A percentile compares a stretch with the other conserved stretches of the same genome.
These are phyloP conservation scores for Caradrina kadenii DNA, from an alignment of 2,888 invertebrate genomes.

Conservation along the genomic window DNA sequence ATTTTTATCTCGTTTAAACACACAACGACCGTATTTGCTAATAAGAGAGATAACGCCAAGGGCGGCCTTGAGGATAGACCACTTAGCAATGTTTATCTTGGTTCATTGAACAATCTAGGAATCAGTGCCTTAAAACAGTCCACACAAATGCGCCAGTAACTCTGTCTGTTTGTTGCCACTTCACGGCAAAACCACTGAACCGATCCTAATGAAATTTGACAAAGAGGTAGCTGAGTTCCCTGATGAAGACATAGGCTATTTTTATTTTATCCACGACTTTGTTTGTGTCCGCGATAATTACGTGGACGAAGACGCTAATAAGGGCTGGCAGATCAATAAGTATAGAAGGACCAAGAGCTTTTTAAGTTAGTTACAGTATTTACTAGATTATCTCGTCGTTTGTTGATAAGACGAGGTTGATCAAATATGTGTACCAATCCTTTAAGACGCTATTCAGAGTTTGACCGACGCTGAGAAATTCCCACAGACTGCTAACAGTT, in stretches of 20 bases:
- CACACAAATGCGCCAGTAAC: neutral
- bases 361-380: no score
- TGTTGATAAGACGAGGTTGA: neutral
- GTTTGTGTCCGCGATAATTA: neutral
- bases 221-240: neutral
- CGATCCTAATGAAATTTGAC: neutral
- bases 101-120: slow-evolving; percentile 18
- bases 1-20: slow-evolving; percentile 11
- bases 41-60: slow-evolving; percentile 24
- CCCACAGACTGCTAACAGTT: neutral
- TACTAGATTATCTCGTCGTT: neutral
- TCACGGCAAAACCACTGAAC: neutral
- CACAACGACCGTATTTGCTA: slow-evolving; percentile 12
- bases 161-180: neutral
- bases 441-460: neutral
- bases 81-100: slow-evolving; percentile 30
- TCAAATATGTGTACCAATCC: neutral
- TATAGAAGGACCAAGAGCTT: neutral
- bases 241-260: no score
- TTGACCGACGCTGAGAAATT: neutral
- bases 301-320: neutral
- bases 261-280: no score
- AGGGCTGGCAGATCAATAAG: neutral
- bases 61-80: slow-evolving; percentile 24
- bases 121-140: neutral